These are phyloP conservation scores for Myodes glareolus DNA, from an alignment of 2,113 vertebrate genomes.

Conservation along the genomic window DNA sequence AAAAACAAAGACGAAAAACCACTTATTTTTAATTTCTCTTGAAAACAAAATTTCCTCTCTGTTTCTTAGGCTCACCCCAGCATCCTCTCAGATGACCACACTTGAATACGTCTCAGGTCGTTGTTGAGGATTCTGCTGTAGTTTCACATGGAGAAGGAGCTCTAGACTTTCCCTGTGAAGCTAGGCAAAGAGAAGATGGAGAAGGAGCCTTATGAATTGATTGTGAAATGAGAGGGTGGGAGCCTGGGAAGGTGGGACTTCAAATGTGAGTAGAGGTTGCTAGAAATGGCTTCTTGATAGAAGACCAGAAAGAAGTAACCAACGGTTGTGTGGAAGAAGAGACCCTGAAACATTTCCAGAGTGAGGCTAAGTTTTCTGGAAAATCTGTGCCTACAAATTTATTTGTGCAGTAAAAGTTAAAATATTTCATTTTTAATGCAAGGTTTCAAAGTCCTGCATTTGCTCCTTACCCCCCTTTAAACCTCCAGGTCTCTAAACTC, in stretches of 20 bases:
- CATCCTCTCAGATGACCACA: neutral
- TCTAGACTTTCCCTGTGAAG: neutral
- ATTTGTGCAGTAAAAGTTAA: neutral
- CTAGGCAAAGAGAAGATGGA: neutral
- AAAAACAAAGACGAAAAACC: no score
- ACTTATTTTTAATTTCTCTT: conserved; percentile 27
- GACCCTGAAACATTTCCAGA: neutral
- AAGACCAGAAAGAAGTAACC: neutral
- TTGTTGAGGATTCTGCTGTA: neutral
- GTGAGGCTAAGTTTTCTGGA: neutral
- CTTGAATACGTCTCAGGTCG: neutral
- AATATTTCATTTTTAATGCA: no score
- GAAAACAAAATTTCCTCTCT: neutral
- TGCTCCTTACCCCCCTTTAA: neutral
- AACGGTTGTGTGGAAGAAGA: neutral
- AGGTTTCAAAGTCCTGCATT: neutral
- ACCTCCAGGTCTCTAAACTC: neutral
- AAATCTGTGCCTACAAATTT: neutral
- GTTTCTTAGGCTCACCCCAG: neutral
- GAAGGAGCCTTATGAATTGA: neutral
- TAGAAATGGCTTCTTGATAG: neutral
- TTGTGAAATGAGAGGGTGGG: neutral
- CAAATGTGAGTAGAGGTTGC: neutral
- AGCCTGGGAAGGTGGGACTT: neutral
- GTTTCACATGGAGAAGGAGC: neutral